Conservation (phyloP, 1,140 invertebrate genomes). For the Euwallacea similis region DNA sequence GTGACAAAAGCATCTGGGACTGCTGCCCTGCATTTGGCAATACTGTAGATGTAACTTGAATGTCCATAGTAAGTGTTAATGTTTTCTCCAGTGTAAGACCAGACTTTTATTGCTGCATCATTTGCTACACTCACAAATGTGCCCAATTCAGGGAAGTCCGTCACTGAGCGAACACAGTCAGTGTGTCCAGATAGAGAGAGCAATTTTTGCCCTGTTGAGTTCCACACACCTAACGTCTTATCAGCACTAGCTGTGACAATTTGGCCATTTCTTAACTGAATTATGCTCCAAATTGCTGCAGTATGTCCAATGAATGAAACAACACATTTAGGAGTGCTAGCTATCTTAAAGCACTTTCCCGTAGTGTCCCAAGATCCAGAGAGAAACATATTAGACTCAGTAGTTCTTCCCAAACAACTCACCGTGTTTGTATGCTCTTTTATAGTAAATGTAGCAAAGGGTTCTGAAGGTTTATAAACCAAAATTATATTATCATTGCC, state of each 20-base stretch:
- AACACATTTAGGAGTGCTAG: slow-evolving; percentile 53
- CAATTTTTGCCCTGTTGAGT: slow-evolving; percentile 59
- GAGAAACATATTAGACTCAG: slow-evolving; percentile 60
- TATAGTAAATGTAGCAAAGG: slow-evolving; percentile 69
- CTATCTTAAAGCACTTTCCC: slow-evolving; percentile 76
- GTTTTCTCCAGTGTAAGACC: slow-evolving; percentile 79
- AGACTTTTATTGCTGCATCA: slow-evolving; percentile 82
- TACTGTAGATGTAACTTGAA: slow-evolving; percentile 76
- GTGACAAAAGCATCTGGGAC: slow-evolving; percentile 68
- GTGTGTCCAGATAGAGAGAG: slow-evolving; percentile 69
- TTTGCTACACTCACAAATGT: slow-evolving; percentile 84
- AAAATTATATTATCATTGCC: slow-evolving; percentile 86
- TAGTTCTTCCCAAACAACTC: slow-evolving; percentile 64
- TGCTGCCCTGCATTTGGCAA: slow-evolving; percentile 64
- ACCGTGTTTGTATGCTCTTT: slow-evolving; percentile 81
- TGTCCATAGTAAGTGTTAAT: slow-evolving; percentile 79
- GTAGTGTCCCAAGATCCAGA: slow-evolving; percentile 92
- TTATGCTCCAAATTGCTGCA: slow-evolving; percentile 87
- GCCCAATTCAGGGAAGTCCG: slow-evolving; percentile 65
- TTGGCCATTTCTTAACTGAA: slow-evolving; percentile 61
- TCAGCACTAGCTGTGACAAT: slow-evolving; percentile 90
- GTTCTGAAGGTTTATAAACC: slow-evolving; percentile 67
- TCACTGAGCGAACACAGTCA: slow-evolving; percentile 85
- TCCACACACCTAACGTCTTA: slow-evolving; percentile 86
- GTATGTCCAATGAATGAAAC: slow-evolving; percentile 74